These are phyloP conservation scores for Laticauda laticaudata DNA, from an alignment of 2,113 vertebrate species.

Conservation along the genomic window DNA sequence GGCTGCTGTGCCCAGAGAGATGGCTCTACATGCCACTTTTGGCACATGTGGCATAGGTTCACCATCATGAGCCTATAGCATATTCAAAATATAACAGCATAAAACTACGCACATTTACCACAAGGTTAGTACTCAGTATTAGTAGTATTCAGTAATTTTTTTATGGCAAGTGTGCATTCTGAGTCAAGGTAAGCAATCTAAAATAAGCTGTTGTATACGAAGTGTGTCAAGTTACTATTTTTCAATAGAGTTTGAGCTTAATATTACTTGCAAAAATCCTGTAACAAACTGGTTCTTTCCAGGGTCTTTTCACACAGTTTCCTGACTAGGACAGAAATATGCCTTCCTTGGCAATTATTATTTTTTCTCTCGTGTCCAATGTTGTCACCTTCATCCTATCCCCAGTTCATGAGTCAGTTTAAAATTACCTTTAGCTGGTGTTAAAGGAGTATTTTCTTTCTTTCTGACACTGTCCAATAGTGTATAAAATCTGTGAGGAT, in stretches of 20 bases:
- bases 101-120: neutral
- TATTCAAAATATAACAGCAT: neutral
- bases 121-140: neutral
- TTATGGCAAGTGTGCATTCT: neutral
- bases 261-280: neutral
- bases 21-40: too few species aligned
- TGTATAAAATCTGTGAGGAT: neutral
- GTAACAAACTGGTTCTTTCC: neutral
- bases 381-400: neutral
- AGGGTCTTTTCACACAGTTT: neutral
- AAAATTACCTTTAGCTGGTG: neutral
- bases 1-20: too few species aligned
- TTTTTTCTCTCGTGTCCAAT: neutral
- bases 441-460: neutral
- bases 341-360: neutral
- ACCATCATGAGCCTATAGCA: neutral
- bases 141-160: neutral
- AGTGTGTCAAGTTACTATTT: neutral
- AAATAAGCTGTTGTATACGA: neutral
- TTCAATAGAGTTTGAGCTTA: neutral
- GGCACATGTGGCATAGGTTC: too few species aligned
- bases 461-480: neutral
- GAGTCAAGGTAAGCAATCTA: neutral
- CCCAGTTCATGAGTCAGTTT: neutral
- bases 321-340: neutral